Percentiles rank a stretch among this genome's conserved stretches.
These are phyloP conservation scores for Poeciliopsis turneri DNA, from an alignment of 2,797 vertebrate species.

Conservation along the genomic window DNA sequence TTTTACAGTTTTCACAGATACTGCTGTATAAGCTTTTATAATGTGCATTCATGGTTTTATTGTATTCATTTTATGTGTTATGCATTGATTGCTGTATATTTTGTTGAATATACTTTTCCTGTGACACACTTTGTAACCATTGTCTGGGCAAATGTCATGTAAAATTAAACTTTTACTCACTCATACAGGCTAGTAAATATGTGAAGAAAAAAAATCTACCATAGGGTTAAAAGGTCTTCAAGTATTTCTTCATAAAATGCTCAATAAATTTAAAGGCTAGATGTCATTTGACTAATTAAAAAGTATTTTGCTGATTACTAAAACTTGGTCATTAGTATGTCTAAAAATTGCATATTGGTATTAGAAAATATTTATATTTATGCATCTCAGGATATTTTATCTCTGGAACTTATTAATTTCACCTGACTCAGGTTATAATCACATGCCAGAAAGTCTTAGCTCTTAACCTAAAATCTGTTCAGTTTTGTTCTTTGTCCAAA, in stretches of 20 bases:
- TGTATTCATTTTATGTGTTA: neutral
- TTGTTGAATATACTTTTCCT: neutral
- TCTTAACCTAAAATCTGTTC: conserved; percentile 5
- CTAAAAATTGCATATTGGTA: neutral
- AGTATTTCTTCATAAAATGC: neutral
- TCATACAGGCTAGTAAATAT: neutral
- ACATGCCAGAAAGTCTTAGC: conserved; percentile 1
- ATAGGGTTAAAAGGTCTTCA: neutral
- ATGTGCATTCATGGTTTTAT: neutral
- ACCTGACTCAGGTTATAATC: neutral
- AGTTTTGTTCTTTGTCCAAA: neutral
- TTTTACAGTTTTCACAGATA: neutral
- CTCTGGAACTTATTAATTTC: neutral
- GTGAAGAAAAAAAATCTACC: neutral
- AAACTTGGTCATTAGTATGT: neutral
- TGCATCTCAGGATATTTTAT: neutral
- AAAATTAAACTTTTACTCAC: neutral
- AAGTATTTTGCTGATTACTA: neutral
- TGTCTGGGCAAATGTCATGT: neutral
- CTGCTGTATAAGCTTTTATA: neutral
- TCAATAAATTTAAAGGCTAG: neutral
- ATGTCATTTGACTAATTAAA: neutral
- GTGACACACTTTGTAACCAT: neutral
- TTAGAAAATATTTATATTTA: neutral
- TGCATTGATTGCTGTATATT: neutral